These are phyloP conservation scores for Drosophila parvula DNA, from an alignment of 1,140 invertebrate genomes.

Conservation along the genomic window DNA sequence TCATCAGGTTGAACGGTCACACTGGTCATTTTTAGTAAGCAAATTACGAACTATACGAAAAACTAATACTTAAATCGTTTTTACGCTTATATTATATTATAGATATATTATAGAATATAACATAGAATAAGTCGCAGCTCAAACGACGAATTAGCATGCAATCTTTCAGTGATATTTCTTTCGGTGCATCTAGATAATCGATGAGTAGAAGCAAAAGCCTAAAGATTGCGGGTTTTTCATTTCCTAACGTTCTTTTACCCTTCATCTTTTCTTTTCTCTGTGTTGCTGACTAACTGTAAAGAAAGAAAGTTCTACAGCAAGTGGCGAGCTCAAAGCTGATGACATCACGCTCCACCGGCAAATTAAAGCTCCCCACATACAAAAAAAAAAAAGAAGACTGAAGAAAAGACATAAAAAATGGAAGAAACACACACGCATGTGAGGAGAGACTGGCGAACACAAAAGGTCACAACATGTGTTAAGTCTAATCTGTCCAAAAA, in stretches of 20 bases:
- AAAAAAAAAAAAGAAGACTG: conserved; percentile 20
- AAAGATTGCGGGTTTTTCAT: conserved; percentile 21
- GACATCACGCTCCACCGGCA: conserved; percentile 71
- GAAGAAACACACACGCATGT: conserved; percentile 23
- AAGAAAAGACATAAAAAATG: conserved; percentile 18
- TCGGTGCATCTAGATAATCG: conserved; percentile 28
- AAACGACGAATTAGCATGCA: background rate
- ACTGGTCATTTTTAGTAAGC: background rate
- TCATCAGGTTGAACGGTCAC: background rate
- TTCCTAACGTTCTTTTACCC: conserved; percentile 6
- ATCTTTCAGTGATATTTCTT: background rate
- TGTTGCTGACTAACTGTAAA: conserved; percentile 55
- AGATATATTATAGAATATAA: no score
- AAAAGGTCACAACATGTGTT: conserved; percentile 54
- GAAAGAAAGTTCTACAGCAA: conserved; percentile 73
- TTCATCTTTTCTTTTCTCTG: conserved; percentile 5
- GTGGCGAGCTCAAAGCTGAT: conserved; percentile 58
- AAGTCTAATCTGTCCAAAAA: conserved; percentile 59
- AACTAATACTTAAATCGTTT: background rate
- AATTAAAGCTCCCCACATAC: conserved; percentile 61
- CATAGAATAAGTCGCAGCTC: background rate
- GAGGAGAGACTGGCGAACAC: conserved; percentile 19
- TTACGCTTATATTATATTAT: background rate
- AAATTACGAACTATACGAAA: no score
- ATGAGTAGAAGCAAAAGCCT: conserved; percentile 14